Conservation (phyloP, 2,888 invertebrate species). For the Archaeoteleia sp. region DNA sequence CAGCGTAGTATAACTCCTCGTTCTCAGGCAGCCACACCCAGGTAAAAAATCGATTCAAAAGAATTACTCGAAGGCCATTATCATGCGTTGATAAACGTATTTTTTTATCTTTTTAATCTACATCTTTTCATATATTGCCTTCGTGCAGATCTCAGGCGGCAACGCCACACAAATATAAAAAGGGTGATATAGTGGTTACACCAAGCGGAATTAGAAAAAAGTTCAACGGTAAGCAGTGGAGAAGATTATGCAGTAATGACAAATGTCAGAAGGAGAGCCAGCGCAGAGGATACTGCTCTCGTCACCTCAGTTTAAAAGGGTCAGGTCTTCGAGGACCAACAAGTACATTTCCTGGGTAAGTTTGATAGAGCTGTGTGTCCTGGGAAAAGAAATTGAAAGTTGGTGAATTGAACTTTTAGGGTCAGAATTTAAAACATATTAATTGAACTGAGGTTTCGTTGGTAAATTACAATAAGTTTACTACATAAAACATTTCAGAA, state of each 20-base stretch:
- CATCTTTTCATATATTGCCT: neutral
- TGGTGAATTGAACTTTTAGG: too few relatives aligned
- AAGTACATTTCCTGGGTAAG: constrained; percentile 67
- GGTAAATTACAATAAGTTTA: too few relatives aligned
- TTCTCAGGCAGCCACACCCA: constrained; percentile 94
- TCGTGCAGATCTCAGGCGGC: constrained; percentile 87
- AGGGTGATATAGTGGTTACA: constrained; percentile 96
- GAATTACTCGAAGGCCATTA: neutral
- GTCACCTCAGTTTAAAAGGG: constrained; percentile 95
- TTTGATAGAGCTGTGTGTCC: too few relatives aligned
- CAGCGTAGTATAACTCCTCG: constrained; percentile 88
- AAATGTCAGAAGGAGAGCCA: constrained; percentile 98
- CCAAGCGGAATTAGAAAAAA: constrained; percentile 98
- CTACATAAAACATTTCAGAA: too few relatives aligned
- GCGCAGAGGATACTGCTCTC: constrained; percentile 95
- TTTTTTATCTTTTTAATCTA: constrained; percentile 17
- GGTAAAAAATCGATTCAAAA: constrained; percentile 75
- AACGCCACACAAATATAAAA: constrained; percentile 96
- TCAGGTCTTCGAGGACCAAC: constrained; percentile 70
- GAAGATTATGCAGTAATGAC: constrained; percentile 95
- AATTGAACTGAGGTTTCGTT: too few relatives aligned
- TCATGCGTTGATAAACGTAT: constrained; percentile 7
- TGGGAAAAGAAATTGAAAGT: too few relatives aligned
- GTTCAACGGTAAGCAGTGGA: constrained; percentile 99
- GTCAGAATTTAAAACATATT: too few relatives aligned